These are phyloP conservation scores for Bucorvus abyssinicus DNA, from an alignment of 2,797 vertebrate genomes.

Conservation along the genomic window DNA sequence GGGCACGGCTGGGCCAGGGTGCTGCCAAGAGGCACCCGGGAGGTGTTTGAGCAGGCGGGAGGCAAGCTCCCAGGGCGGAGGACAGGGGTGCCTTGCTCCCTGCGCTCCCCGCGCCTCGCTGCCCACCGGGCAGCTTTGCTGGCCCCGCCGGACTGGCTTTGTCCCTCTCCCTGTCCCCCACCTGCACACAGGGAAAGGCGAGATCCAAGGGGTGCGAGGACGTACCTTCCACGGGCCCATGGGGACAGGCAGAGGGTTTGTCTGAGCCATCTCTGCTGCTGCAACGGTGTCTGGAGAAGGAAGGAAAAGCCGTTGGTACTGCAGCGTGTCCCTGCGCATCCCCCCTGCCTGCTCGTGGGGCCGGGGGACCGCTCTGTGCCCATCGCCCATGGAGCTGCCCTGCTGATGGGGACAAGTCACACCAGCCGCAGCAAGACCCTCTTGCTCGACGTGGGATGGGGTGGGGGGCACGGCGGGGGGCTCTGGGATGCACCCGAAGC, in stretches of 20 bases:
- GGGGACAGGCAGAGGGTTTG: constrained; percentile 84
- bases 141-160: not conserved
- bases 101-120: not conserved
- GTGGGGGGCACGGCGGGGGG: accelerated
- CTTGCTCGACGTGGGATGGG: not conserved
- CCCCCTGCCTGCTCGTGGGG: not conserved
- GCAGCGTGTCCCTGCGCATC: not conserved
- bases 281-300: constrained; percentile 73
- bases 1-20: not conserved
- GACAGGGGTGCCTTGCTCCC: not conserved
- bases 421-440: accelerated
- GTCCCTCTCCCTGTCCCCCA: not conserved
- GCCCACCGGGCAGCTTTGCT: not conserved
- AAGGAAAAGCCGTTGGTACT: constrained; percentile 22
- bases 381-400: accelerated
- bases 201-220: not conserved
- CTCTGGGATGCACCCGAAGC: not conserved
- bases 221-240: constrained; percentile 92
- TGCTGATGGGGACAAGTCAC: not conserved
- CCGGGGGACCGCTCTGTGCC: not conserved
- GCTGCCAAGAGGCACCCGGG: not conserved
- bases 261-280: constrained; percentile 89
- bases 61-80: not conserved
- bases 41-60: not conserved
- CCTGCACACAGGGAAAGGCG: not conserved